phyloP scores from a whole-genome alignment of 2,797 vertebrate species.

The Paratrypauchen microcephalus region DNA sequence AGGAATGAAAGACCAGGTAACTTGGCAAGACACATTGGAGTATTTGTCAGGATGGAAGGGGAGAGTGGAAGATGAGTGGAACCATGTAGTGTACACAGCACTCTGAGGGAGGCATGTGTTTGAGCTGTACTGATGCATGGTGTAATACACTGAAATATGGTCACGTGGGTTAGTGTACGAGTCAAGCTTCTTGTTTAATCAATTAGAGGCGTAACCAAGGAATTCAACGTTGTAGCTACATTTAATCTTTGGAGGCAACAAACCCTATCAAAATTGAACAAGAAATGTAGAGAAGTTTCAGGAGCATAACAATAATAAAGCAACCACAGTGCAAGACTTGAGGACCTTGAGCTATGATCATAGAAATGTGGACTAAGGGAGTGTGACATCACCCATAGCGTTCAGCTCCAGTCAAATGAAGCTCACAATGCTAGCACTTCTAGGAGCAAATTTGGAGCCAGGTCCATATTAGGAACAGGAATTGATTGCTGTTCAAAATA shows the following conservation, averaged over 20 bases:
- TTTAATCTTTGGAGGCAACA: not conserved
- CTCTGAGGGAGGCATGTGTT: conserved; percentile 15
- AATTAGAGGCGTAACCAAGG: not conserved
- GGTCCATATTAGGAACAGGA: no score
- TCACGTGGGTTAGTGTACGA: not conserved
- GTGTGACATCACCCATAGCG: no score
- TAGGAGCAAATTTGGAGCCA: no score
- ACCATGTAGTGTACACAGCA: conserved; percentile 14
- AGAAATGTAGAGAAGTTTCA: not conserved
- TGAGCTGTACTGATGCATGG: not conserved
- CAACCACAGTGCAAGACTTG: no score
- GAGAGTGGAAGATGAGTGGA: conserved; percentile 26
- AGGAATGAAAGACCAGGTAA: conserved; percentile 62
- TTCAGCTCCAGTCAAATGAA: no score
- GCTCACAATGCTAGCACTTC: no score
- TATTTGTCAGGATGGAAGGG: conserved; percentile 53
- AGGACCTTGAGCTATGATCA: no score
- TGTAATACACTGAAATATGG: conserved; percentile 6
- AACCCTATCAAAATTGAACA: not conserved
- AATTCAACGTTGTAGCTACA: not conserved
- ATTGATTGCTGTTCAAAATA: no score
- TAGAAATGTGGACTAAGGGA: no score
- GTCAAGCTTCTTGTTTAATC: not conserved
- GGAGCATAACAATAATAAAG: no score
- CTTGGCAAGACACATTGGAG: conserved; percentile 30